A percentile compares a stretch with the other conserved stretches of the same genome.
Evolutionary conservation across 2,888 invertebrate species (phyloP).

Genomic region (Mimumesa dahlbomi): DNA sequence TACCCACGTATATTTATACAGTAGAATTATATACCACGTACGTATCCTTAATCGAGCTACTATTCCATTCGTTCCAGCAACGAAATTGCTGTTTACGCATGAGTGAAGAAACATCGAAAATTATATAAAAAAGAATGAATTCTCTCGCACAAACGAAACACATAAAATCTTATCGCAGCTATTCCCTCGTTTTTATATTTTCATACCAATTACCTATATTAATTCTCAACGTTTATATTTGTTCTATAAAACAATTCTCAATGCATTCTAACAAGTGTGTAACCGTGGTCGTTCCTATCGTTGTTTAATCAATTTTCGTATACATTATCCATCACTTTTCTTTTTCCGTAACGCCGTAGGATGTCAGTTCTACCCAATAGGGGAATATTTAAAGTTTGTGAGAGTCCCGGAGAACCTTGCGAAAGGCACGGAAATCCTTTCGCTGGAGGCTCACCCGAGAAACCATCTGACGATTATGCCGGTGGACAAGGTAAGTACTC

Average conservation of each 20-base stretch:
- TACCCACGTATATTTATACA: no score
- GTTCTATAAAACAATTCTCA: background rate
- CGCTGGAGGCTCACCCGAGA: constrained; percentile 91
- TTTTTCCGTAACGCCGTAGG: constrained; percentile 81
- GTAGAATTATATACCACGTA: background rate
- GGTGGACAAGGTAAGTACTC: constrained; percentile 76
- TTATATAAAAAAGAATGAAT: background rate
- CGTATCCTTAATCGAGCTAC: background rate
- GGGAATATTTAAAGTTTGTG: constrained; percentile 92
- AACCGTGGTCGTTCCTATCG: background rate
- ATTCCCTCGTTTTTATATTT: no score
- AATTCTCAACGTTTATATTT: background rate
- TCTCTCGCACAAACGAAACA: no score
- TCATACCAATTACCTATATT: background rate
- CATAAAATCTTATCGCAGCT: no score
- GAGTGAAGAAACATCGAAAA: background rate
- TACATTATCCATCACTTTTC: background rate
- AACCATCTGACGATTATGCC: constrained; percentile 87
- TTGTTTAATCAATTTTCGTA: constrained; percentile 19
- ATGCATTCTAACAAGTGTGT: constrained; percentile 5
- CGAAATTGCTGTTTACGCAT: background rate
- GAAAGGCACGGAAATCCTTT: constrained; percentile 89
- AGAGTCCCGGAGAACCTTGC: constrained; percentile 90
- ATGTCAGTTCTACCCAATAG: constrained; percentile 92
- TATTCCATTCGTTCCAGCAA: background rate